A percentile compares a stretch with the other conserved stretches of the same genome.
Conservation (phyloP, 92 coral and sea anemone species). For the Zoanthus sociatus region DNA sequence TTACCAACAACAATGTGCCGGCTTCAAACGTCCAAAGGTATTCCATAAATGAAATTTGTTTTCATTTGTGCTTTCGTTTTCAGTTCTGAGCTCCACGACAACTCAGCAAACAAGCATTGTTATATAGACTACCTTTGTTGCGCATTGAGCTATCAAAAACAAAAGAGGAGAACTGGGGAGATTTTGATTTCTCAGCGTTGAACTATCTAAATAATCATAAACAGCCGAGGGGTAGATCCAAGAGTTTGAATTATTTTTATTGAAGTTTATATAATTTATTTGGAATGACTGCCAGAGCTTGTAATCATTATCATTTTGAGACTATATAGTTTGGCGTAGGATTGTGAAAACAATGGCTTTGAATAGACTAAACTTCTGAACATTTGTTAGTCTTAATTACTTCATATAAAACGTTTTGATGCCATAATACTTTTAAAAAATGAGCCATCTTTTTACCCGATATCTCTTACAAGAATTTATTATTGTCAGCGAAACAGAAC, state of each 20-base stretch:
- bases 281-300: conserved; percentile 34
- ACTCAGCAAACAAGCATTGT: conserved; percentile 7
- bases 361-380: background rate
- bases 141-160: conserved; percentile 10
- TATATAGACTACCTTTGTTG: conserved; percentile 4
- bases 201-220: conserved; percentile 40
- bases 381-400: background rate
- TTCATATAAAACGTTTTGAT: background rate
- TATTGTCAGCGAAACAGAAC: background rate
- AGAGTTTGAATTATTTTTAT: conserved; percentile 34
- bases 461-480: background rate
- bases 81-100: conserved; percentile 11
- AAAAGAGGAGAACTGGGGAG: conserved; percentile 42
- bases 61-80: background rate
- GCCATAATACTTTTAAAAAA: background rate
- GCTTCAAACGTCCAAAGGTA: background rate
- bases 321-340: background rate
- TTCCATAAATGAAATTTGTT: background rate
- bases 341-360: background rate
- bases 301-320: conserved; percentile 14
- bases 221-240: conserved; percentile 54
- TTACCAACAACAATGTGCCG: conserved; percentile 2
- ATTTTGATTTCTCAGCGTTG: conserved; percentile 10
- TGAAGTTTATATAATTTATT: conserved; percentile 47
- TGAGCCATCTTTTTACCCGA: background rate